A percentile compares a stretch with the other conserved stretches of the same genome.
Conservation (phyloP, 2,113 vertebrate species). For the Rhombomys opimus region DNA sequence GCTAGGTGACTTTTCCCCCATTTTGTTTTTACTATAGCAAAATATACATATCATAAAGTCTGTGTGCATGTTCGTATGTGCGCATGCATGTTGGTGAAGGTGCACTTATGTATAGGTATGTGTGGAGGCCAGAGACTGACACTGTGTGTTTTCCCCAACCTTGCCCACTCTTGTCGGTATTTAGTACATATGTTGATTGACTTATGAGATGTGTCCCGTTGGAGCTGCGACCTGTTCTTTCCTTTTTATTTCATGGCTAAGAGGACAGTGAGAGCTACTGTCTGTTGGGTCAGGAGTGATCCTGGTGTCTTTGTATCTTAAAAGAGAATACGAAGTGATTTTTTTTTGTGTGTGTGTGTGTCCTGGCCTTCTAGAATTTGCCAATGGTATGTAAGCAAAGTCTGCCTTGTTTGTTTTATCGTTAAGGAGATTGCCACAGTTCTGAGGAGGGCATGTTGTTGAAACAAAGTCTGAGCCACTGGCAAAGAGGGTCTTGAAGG, state of each 20-base stretch:
- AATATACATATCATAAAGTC: neutral
- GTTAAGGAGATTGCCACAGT: neutral
- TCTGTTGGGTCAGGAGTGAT: neutral
- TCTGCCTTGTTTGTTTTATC: conserved; percentile 42
- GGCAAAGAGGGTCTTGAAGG: neutral
- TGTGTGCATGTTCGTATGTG: neutral
- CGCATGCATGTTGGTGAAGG: neutral
- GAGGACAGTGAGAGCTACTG: neutral
- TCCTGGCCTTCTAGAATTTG: neutral
- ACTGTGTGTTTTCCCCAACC: neutral
- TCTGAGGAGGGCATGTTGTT: neutral
- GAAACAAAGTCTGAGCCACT: neutral
- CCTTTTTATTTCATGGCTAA: neutral
- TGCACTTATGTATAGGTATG: neutral
- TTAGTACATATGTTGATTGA: neutral
- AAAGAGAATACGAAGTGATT: conserved; percentile 23
- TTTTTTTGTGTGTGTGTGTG: neutral
- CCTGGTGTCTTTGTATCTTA: neutral
- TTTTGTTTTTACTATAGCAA: neutral
- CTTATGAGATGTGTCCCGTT: neutral
- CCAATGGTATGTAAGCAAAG: neutral
- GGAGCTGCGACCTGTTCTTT: accelerated
- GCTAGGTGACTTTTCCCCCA: neutral
- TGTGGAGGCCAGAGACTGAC: neutral
- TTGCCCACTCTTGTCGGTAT: no score